A percentile compares a stretch with the other conserved stretches of the same genome.
Evolutionary conservation across 2,888 invertebrate genomes (phyloP).

Genomic region (Cinara cedri): DNA sequence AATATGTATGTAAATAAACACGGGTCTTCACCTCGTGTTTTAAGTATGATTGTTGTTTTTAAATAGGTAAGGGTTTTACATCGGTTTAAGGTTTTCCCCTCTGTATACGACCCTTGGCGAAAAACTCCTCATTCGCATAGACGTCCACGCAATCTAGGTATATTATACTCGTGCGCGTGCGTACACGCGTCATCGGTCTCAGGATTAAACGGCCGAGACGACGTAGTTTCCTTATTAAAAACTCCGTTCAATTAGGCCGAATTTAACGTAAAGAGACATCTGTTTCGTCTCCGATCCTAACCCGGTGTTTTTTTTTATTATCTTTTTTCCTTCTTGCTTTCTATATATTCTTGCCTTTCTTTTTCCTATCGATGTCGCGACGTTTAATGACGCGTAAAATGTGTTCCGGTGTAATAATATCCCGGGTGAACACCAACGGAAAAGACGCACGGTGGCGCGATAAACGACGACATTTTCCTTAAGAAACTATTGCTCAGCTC

Average conservation of each 20-base stretch:
- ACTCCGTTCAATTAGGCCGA: constrained; percentile 36
- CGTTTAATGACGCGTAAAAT: constrained; percentile 43
- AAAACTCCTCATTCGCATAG: too few species aligned
- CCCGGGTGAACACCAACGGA: not conserved
- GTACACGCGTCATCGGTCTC: not conserved
- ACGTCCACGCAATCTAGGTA: too few species aligned
- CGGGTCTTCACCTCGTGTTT: not conserved
- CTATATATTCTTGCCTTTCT: not conserved
- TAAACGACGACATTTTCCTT: too few species aligned
- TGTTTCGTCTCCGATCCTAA: too few species aligned
- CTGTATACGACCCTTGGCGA: too few species aligned
- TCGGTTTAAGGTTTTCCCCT: not conserved
- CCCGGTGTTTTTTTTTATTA: too few species aligned
- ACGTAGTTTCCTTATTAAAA: constrained; percentile 44
- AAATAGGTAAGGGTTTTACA: constrained; percentile 18
- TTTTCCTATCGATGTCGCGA: not conserved
- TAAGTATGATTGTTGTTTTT: constrained; percentile 48
- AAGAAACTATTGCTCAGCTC: too few species aligned
- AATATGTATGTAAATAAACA: constrained; percentile 44
- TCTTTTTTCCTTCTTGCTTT: too few species aligned
- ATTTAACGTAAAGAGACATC: constrained; percentile 31
- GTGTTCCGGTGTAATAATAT: constrained; percentile 24
- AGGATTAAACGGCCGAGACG: constrained; percentile 6
- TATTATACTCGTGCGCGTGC: too few species aligned
- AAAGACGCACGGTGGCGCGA: not conserved